Evolutionary conservation across 2,888 invertebrate genomes (phyloP).

Genomic region (Nomada hirtipes): DNA sequence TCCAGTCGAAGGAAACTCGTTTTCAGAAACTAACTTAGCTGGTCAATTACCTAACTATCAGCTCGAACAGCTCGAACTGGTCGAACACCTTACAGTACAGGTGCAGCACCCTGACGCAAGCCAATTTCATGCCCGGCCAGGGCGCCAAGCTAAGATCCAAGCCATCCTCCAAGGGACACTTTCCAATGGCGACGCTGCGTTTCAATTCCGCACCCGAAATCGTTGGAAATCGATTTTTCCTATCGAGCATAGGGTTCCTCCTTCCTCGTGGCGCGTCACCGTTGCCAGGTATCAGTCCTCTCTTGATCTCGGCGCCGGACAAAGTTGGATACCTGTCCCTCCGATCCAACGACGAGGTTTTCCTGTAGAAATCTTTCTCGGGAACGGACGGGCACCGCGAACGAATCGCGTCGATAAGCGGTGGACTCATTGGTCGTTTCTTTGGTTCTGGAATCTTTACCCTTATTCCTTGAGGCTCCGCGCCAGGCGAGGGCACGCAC

Average conservation of each 20-base stretch:
- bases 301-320: conserved; percentile 79
- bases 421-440: conserved; percentile 78
- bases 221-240: conserved; percentile 79
- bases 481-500: conserved; percentile 79
- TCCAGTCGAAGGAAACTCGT: neutral
- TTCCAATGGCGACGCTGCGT: conserved; percentile 78
- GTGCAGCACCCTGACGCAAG: conserved; percentile 93
- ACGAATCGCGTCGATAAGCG: conserved; percentile 67
- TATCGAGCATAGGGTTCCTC: conserved; percentile 80
- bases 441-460: conserved; percentile 81
- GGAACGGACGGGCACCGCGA: conserved; percentile 79
- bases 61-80: conserved; percentile 91
- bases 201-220: conserved; percentile 81
- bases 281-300: conserved; percentile 65
- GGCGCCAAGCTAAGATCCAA: conserved; percentile 86
- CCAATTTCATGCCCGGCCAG: conserved; percentile 94
- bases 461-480: conserved; percentile 79
- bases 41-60: conserved; percentile 89
- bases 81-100: conserved; percentile 95
- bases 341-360: conserved; percentile 78
- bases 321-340: conserved; percentile 81
- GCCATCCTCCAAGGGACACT: conserved; percentile 84
- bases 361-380: conserved; percentile 81
- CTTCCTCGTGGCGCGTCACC: conserved; percentile 53
- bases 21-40: neutral